Conservation (phyloP, 1,140 invertebrate genomes). For the Argopecten irradians region DNA sequence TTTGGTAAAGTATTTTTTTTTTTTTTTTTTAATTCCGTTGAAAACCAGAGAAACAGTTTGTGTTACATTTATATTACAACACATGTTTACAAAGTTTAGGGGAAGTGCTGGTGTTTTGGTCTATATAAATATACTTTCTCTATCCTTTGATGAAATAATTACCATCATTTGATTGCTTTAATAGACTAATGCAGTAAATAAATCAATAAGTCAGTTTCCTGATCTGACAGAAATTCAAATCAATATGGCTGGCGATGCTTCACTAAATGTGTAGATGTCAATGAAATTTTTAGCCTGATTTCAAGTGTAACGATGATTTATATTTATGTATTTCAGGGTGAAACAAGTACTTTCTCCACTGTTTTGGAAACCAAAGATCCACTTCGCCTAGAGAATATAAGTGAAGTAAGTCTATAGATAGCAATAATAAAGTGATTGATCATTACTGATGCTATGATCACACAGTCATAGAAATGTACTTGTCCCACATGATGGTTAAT, state of each 20-base stretch:
- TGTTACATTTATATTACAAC: too few species aligned
- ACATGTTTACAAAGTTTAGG: background rate
- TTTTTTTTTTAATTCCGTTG: too few species aligned
- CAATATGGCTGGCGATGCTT: background rate
- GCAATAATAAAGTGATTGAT: too few species aligned
- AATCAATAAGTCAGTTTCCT: background rate
- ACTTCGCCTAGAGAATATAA: background rate
- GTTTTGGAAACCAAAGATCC: background rate
- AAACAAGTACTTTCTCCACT: background rate
- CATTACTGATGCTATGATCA: too few species aligned
- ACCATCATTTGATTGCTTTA: background rate
- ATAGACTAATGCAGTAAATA: background rate
- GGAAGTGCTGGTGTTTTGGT: background rate
- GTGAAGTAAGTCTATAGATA: background rate
- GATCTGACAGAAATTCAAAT: background rate
- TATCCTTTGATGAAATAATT: background rate
- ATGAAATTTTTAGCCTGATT: background rate
- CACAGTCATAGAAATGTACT: too few species aligned
- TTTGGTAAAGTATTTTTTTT: too few species aligned
- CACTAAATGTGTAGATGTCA: too few species aligned
- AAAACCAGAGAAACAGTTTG: too few species aligned
- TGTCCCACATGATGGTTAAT: too few species aligned
- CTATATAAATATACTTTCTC: background rate
- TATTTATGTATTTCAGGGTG: slow-evolving; percentile 14
- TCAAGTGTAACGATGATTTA: background rate